Evolutionary conservation across 2,113 vertebrate species (phyloP).

Genomic region (Meleagris gallopavo): DNA sequence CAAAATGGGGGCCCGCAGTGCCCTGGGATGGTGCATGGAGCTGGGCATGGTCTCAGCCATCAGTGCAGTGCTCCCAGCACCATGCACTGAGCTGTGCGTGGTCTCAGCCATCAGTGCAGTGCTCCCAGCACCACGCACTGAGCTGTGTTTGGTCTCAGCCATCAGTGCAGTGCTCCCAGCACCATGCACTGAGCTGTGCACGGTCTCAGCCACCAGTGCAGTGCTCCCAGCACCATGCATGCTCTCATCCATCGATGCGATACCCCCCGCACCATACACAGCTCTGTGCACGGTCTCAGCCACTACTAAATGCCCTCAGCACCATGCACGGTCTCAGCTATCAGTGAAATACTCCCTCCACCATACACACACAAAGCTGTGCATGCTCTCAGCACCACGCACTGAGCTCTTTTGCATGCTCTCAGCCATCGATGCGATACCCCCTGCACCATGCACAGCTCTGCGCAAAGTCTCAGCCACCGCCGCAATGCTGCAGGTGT

Average conservation of each 20-base stretch:
- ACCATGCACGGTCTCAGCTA: no score
- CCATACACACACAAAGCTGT: no score
- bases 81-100: not conserved
- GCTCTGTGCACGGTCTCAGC: not conserved
- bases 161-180: fast-evolving
- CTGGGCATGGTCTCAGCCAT: fast-evolving
- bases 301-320: no score
- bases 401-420: not conserved
- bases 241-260: no score
- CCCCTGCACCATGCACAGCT: no score
- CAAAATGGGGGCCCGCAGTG: fast-evolving
- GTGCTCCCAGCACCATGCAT: no score
- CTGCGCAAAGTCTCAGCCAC: not conserved
- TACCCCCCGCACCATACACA: fast-evolving
- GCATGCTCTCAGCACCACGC: no score
- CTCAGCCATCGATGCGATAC: no score
- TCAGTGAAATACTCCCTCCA: no score
- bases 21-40: fast-evolving
- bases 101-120: fast-evolving
- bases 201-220: fast-evolving
- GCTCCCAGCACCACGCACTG: fast-evolving
- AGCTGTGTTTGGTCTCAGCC: not conserved
- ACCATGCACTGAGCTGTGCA: not conserved
- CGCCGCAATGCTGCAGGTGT: constrained; percentile 71
- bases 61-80: fast-evolving